Evolutionary conservation across 2,797 vertebrate genomes (phyloP).

Genomic region (Acridotheres tristis): DNA sequence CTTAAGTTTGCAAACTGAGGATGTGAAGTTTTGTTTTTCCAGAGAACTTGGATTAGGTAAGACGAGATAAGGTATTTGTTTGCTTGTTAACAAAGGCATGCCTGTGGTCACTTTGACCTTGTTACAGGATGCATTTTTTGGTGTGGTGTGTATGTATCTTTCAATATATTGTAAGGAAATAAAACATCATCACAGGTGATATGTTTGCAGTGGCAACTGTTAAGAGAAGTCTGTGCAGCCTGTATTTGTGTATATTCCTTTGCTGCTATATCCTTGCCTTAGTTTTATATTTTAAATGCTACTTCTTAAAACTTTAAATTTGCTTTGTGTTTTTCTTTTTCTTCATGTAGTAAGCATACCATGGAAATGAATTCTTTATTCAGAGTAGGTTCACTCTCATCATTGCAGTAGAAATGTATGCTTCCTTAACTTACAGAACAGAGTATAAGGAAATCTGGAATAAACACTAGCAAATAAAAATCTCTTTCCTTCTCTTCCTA

Average conservation of each 20-base stretch:
- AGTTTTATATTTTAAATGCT: background rate
- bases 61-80: background rate
- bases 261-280: background rate
- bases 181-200: background rate
- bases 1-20: background rate
- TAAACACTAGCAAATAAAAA: background rate
- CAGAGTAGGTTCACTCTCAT: background rate
- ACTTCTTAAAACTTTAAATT: background rate
- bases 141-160: background rate
- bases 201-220: background rate
- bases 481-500: background rate
- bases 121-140: background rate
- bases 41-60: background rate
- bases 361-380: background rate
- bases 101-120: background rate
- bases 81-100: background rate
- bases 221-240: background rate
- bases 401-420: background rate
- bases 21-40: background rate
- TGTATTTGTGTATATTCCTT: background rate
- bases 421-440: background rate
- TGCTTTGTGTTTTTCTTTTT: background rate
- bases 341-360: background rate
- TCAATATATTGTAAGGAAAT: background rate
- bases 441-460: background rate